Conservation (phyloP, 2,113 vertebrate species). For the Grantiella picta region DNA sequence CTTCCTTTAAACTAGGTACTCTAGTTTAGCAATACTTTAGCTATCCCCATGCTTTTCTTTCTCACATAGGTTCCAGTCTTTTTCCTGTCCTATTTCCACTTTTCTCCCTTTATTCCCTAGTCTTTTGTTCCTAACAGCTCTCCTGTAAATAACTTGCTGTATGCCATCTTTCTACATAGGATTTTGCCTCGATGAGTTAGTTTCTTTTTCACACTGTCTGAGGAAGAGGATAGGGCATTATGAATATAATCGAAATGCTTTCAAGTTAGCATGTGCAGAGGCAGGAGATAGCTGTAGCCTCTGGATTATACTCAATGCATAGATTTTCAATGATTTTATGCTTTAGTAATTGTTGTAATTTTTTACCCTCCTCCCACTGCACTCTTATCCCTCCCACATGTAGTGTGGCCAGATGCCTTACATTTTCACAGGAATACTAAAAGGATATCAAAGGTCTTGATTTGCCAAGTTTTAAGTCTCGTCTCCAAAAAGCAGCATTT, state of each 20-base stretch:
- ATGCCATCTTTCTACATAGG: background rate
- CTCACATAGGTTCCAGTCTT: background rate
- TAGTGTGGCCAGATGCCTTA: slow-evolving; percentile 39
- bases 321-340: background rate
- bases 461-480: slow-evolving; percentile 53
- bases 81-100: background rate
- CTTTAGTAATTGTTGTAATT: slow-evolving; percentile 6
- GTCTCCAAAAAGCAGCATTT: slow-evolving; percentile 23
- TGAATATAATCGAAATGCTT: background rate
- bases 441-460: slow-evolving; percentile 33
- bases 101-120: background rate
- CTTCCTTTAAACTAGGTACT: background rate
- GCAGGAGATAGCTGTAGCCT: background rate
- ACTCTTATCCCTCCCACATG: background rate
- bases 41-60: background rate
- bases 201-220: background rate
- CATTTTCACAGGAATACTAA: slow-evolving; percentile 34
- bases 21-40: background rate
- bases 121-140: background rate
- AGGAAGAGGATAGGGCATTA: background rate
- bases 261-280: background rate
- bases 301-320: background rate
- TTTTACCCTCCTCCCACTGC: slow-evolving; percentile 11
- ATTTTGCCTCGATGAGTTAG: background rate
- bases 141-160: slow-evolving; percentile 14